Base-by-base conservation (phyloP, 2,888 invertebrate genomes). In the Margaritifera margaritifera region DNA sequence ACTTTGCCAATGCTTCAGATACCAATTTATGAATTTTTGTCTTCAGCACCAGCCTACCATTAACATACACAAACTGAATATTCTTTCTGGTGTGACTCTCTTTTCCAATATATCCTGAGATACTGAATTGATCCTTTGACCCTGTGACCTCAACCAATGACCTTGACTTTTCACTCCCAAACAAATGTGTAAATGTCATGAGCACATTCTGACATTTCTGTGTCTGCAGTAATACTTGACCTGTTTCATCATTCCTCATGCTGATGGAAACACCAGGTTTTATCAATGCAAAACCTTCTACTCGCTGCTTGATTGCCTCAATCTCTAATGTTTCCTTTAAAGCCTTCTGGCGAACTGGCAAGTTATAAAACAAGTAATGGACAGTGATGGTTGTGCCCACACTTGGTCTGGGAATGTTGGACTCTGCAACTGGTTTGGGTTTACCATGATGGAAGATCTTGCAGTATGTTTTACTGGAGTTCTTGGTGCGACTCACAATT, bases 351-450 rank as follows among this genome's bases (percentile, higher is more conserved):
- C 94, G 90, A 25, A 94, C 93, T 0, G 92, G 93, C 19, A 92
- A 86, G 81, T 93, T 93, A 82, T 92, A 90, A 78, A 94, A 91
- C 79, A 94, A 93, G 62, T 93, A 93, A 80, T 92, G 91, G 58
- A 94, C 91, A 63, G 93, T 93, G 18, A 95, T 92, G 18, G 95
- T 95, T 0, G 94, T 94, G 66, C 95, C 95, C 75, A 89, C 90
- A 57, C 93, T 92, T 8, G 94, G 93, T 78, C 94, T 91, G n/a
- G 78, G 81, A 19, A 72, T 68, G 58, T 77, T 68, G 6, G 88
- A 84, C 52, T 85, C 79, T 6, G 84, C 75, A n/a, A 92, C 84
- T 31, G 86, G 79, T 18, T 89, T 86, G 62, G 89, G 83, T 78
- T 91, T 91, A 0, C 92, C 92, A 84, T 92, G 91, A 67, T 81